Conservation (phyloP, 2,888 invertebrate species). For the Eupithecia subumbrata region DNA sequence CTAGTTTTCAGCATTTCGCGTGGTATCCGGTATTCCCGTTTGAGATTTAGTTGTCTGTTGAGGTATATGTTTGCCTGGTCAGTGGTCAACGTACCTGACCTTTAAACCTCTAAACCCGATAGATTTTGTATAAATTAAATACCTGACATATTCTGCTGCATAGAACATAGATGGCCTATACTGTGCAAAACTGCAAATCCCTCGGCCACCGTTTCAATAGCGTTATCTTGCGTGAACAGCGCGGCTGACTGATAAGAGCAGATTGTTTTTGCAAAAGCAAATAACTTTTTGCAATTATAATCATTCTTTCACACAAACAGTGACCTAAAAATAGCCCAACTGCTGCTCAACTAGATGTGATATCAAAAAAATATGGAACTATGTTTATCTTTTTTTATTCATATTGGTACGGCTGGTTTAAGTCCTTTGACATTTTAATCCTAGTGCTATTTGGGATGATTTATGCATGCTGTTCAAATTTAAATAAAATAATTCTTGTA, state of each 20-base stretch:
- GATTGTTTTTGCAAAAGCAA: slow-evolving; percentile 21
- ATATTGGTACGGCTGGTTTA: neutral
- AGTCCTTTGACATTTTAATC: neutral
- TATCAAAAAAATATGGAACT: neutral
- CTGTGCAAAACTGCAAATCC: slow-evolving; percentile 20
- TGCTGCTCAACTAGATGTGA: neutral
- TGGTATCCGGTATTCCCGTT: slow-evolving; percentile 79
- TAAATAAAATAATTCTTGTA: neutral
- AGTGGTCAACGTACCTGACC: slow-evolving; percentile 56
- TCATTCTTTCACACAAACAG: neutral
- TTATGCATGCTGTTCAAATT: neutral
- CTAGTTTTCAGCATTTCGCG: slow-evolving; percentile 52
- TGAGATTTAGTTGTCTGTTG: slow-evolving; percentile 65
- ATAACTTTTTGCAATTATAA: slow-evolving; percentile 21
- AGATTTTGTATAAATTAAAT: slow-evolving; percentile 1
- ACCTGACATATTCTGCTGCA: neutral
- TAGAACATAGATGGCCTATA: slow-evolving; percentile 21
- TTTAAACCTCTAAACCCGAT: slow-evolving; percentile 56
- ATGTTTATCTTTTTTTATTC: too few relatives aligned
- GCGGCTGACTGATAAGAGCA: slow-evolving; percentile 42
- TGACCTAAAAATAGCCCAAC: neutral
- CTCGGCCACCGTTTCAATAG: slow-evolving; percentile 16
- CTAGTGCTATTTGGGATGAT: neutral
- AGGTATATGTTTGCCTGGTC: slow-evolving; percentile 59
- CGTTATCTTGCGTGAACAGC: slow-evolving; percentile 32